Evolutionary conservation across 92 coral and sea anemone species (phyloP).

Genomic region (Nematostella vectensis): DNA sequence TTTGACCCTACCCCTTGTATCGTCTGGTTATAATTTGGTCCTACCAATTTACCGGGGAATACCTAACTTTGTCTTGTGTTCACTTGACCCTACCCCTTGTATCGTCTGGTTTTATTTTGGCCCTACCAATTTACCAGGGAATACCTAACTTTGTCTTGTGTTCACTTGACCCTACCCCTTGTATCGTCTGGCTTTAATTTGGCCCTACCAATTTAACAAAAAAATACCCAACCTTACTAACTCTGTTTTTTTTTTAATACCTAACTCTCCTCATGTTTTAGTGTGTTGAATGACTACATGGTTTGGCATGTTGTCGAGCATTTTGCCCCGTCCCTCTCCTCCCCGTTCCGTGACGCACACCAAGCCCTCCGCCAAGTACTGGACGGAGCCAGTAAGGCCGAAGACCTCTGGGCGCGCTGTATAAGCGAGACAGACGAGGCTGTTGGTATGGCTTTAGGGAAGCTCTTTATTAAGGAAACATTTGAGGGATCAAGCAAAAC

Average conservation of each 20-base stretch:
- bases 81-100: no score
- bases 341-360: conserved; percentile 45
- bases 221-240: no score
- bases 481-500: conserved; percentile 65
- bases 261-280: conserved; percentile 5
- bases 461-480: conserved; percentile 50
- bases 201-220: no score
- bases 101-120: no score
- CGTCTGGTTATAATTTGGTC: no score
- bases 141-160: no score
- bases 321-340: conserved; percentile 45
- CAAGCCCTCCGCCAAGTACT: conserved; percentile 39
- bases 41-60: no score
- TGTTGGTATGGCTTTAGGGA: conserved; percentile 79
- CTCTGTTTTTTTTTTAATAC: not conserved
- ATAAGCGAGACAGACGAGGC: conserved; percentile 46
- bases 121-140: no score
- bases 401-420: conserved; percentile 71
- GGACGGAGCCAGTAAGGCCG: conserved; percentile 45
- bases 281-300: conserved; percentile 67
- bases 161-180: no score
- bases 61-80: no score
- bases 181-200: no score
- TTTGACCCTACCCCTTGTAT: no score
- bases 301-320: conserved; percentile 59